phyloP scores from a whole-genome alignment of 2,113 vertebrate genomes.

The Sylvilagus bachmani region DNA sequence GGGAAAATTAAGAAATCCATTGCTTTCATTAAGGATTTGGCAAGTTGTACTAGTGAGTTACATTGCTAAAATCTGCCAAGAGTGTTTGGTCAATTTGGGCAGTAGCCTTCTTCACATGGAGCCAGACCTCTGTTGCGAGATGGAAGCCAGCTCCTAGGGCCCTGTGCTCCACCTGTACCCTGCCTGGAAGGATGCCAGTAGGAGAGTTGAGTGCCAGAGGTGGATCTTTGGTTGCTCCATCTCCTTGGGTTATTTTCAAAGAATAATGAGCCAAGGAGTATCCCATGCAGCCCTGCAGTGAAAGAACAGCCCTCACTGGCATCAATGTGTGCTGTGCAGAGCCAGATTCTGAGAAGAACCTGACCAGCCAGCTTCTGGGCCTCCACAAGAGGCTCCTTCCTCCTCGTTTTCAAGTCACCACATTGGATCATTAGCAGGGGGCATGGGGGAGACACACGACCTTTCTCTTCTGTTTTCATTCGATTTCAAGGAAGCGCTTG shows the following conservation, averaged over 20 bases:
- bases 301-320: constrained; percentile 4
- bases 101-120: rapidly evolving
- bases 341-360: not conserved
- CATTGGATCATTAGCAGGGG: not conserved
- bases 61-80: not conserved
- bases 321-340: constrained; percentile 61
- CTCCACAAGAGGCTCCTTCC: not conserved
- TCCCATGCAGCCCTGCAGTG: constrained; percentile 54
- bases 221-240: not conserved
- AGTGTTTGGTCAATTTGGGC: not conserved
- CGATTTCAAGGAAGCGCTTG: not conserved
- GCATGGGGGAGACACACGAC: not conserved
- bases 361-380: not conserved
- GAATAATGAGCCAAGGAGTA: constrained; percentile 72
- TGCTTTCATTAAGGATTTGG: not conserved
- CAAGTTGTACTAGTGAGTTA: not conserved
- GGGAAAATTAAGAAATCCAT: not conserved
- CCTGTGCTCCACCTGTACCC: not conserved
- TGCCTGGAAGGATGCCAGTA: not conserved
- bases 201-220: not conserved
- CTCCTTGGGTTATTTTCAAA: constrained; percentile 73
- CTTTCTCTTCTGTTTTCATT: not conserved
- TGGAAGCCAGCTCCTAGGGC: not conserved
- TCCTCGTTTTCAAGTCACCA: no score
- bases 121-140: not conserved